Conservation (phyloP, 2,888 invertebrate species). For the Aspidiotus rigidus region DNA sequence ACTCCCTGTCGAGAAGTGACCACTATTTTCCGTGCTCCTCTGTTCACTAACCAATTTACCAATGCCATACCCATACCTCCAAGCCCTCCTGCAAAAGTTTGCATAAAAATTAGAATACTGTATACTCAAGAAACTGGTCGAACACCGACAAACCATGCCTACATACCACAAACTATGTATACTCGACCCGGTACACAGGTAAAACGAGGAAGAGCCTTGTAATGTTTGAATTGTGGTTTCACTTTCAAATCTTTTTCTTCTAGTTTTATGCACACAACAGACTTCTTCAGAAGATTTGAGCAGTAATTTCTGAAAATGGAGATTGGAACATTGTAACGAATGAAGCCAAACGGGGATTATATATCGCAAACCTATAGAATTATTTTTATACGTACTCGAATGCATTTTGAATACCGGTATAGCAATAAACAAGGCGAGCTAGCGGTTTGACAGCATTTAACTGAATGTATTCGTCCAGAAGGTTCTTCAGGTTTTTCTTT, state of each 20-base stretch:
- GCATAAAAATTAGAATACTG: not conserved
- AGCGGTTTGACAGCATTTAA: constrained; percentile 50
- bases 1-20: constrained; percentile 35
- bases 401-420: constrained; percentile 29
- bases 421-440: constrained; percentile 3
- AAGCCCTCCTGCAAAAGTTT: constrained; percentile 31
- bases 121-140: not conserved
- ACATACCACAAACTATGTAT: constrained; percentile 26
- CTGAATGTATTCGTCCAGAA: constrained; percentile 48
- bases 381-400: constrained; percentile 21
- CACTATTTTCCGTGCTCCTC: constrained; percentile 34
- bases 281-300: constrained; percentile 6
- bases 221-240: not conserved
- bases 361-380: not conserved
- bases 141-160: not conserved
- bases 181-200: constrained; percentile 5
- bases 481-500: constrained; percentile 46
- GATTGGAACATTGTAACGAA: not conserved
- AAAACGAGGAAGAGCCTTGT: constrained; percentile 22
- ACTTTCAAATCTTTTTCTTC: constrained; percentile 5
- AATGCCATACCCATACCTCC: constrained; percentile 36
- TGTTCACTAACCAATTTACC: constrained; percentile 32
- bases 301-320: not conserved
- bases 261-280: constrained; percentile 11
- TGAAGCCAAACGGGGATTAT: too few species aligned